Percentiles rank a stretch among this genome's conserved stretches.
Conservation (phyloP, 2,888 invertebrate species). For the Coronaproctus castanopsis region DNA sequence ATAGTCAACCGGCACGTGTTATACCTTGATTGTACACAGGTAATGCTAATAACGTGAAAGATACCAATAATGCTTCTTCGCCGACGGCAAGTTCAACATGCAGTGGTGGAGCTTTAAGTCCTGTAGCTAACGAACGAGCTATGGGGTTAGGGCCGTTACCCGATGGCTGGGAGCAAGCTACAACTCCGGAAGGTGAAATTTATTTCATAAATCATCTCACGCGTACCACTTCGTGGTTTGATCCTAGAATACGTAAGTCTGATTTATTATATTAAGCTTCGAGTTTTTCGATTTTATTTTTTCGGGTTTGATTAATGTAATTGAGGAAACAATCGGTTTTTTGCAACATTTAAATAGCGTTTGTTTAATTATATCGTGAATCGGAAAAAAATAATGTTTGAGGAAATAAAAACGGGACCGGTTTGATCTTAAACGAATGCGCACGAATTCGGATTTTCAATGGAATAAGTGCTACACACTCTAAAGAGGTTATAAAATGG, state of each 20-base stretch:
- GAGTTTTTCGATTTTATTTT: conserved; percentile 13
- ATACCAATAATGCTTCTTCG: neutral
- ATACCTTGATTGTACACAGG: neutral
- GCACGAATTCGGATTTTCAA: too few species aligned
- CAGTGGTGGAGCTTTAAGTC: conserved; percentile 11
- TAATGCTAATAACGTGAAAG: neutral
- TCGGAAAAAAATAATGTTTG: too few species aligned
- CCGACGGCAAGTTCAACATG: conserved; percentile 5
- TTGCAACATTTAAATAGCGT: too few species aligned
- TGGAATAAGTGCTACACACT: too few species aligned
- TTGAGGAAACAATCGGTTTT: too few species aligned
- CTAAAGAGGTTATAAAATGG: too few species aligned
- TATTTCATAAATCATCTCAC: conserved; percentile 84
- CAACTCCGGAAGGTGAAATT: conserved; percentile 64
- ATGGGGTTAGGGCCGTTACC: conserved; percentile 61
- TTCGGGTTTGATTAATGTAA: too few species aligned
- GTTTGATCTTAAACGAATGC: too few species aligned
- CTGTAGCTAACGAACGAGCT: conserved; percentile 10
- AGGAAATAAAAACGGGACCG: too few species aligned
- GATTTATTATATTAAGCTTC: too few species aligned
- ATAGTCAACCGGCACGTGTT: too few species aligned
- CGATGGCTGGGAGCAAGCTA: conserved; percentile 73
- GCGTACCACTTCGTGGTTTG: conserved; percentile 92
- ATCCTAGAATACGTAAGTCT: conserved; percentile 88
- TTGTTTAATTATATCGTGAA: too few species aligned